These are phyloP conservation scores for Haliaeetus leucogaster DNA, from an alignment of 2,113 vertebrate species.

Conservation along the genomic window DNA sequence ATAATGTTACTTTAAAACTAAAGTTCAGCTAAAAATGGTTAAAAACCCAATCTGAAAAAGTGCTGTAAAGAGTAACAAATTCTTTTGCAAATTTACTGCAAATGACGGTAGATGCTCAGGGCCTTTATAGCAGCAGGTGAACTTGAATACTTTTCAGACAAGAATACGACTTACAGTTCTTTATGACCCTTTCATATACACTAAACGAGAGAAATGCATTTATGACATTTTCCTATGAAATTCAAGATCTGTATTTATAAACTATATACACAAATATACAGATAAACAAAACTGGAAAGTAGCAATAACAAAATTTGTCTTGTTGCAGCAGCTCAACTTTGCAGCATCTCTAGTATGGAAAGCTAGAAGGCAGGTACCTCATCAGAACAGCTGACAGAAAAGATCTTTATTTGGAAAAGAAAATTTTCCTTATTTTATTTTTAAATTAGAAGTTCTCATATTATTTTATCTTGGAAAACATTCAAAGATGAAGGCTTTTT, in stretches of 20 bases:
- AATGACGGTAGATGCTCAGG: background rate
- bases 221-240: background rate
- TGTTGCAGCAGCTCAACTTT: background rate
- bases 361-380: background rate
- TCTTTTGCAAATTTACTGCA: background rate
- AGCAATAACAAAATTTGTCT: conserved; percentile 26
- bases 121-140: background rate
- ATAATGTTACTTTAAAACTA: background rate
- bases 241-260: background rate
- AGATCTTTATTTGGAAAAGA: background rate
- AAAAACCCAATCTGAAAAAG: background rate
- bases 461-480: background rate
- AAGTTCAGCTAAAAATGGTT: background rate
- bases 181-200: background rate
- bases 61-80: background rate
- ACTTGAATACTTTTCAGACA: background rate
- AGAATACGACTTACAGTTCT: background rate
- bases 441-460: background rate
- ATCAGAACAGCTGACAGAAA: background rate
- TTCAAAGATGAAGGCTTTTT: background rate
- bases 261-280: background rate
- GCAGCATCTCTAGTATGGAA: background rate
- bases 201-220: background rate
- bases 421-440: background rate
- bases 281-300: background rate